A percentile compares a stretch with the other conserved stretches of the same genome.
These are phyloP conservation scores for Etheostoma nigrum DNA, from an alignment of 2,797 vertebrate genomes.

Conservation along the genomic window DNA sequence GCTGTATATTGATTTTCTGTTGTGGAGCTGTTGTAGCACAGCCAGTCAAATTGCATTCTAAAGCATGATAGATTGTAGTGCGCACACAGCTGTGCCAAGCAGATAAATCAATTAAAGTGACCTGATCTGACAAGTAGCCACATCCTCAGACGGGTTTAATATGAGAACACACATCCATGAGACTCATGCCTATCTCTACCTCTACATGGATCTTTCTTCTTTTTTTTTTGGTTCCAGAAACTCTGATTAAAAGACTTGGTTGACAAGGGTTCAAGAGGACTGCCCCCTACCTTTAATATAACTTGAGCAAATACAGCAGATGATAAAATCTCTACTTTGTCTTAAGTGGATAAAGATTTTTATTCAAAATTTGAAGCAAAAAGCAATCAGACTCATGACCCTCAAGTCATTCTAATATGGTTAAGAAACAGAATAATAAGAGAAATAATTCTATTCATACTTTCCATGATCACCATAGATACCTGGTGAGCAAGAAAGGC, in stretches of 20 bases:
- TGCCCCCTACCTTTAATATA: conserved; percentile 34
- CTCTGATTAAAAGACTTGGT: conserved; percentile 45
- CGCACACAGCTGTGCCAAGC: conserved; percentile 73
- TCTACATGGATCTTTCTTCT: conserved; percentile 35
- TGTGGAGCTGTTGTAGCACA: conserved; percentile 74
- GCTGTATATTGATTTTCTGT: conserved; percentile 79
- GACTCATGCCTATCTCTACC: conserved; percentile 48
- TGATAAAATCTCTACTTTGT: conserved; percentile 35
- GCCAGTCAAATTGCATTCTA: conserved; percentile 86
- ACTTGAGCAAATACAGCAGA: conserved; percentile 23
- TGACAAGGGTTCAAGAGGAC: conserved; percentile 49
- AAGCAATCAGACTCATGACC: conserved; percentile 16
- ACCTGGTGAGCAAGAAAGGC: no score
- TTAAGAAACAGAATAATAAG: conserved; percentile 13
- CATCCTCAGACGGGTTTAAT: conserved; percentile 73
- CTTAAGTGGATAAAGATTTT: conserved; percentile 30
- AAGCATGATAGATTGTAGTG: conserved; percentile 84
- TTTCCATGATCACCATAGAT: no score
- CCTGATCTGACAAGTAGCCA: conserved; percentile 80
- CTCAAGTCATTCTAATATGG: conserved; percentile 23
- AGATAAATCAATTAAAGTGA: conserved; percentile 87
- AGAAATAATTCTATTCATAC: background rate
- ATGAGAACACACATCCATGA: conserved; percentile 61
- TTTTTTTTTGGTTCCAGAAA: conserved; percentile 10
- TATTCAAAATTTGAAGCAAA: conserved; percentile 48